These are phyloP conservation scores for Bergia sp. DNA, from an alignment of 92 coral and sea anemone genomes.

Conservation along the genomic window DNA sequence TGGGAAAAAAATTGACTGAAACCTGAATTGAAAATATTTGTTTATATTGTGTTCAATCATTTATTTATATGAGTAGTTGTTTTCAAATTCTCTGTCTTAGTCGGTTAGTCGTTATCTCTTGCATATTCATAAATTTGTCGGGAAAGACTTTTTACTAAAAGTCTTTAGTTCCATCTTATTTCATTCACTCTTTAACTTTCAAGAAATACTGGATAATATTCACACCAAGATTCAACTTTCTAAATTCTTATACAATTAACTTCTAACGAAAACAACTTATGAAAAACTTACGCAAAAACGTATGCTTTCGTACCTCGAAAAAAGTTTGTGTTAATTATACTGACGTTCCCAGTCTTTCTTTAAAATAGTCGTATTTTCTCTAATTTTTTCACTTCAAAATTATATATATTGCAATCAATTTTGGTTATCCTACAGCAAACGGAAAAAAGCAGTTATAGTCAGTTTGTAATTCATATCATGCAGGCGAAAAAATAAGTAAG, in stretches of 20 bases:
- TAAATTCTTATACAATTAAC: background rate
- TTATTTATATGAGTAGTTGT: conserved; percentile 15
- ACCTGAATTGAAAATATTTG: background rate
- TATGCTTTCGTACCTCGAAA: background rate
- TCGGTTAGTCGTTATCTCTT: background rate
- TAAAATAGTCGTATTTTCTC: background rate
- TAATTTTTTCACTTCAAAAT: background rate
- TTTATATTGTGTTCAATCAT: background rate
- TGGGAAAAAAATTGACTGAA: background rate
- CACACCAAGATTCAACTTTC: background rate
- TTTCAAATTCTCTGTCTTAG: background rate
- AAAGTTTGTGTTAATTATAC: background rate
- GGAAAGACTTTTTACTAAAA: background rate
- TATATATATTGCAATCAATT: background rate
- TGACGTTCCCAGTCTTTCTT: background rate
- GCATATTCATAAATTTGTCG: background rate
- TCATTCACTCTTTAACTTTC: background rate
- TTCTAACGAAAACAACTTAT: background rate
- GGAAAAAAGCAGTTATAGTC: background rate
- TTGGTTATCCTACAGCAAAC: no score
- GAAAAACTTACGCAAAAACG: background rate
- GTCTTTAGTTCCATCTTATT: background rate
- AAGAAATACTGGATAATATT: background rate
- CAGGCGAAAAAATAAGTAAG: background rate
- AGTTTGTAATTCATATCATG: background rate